Base-by-base conservation (phyloP, 2,113 vertebrate species). In the Hystrix cristata region DNA sequence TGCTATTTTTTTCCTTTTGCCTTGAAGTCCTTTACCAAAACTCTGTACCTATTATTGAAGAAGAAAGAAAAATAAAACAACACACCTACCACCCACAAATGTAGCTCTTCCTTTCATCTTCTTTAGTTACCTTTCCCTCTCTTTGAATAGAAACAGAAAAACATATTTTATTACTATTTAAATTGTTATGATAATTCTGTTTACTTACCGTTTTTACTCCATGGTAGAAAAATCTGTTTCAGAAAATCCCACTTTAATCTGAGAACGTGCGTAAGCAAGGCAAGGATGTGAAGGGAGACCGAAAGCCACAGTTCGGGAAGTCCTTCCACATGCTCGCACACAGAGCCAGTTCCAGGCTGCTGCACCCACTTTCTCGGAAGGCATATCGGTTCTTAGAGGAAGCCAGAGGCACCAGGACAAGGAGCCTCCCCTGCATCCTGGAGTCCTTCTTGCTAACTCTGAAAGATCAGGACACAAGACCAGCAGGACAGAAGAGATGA, bases 151-250 rank as follows among this genome's bases (percentile, higher is more conserved):
- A 98, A 98, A 98, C 97, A 98, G 97, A 83, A 95, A 98, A 98
- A 97, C 98, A 98, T 98, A 98, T 98, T 99, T 99, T 98, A 99
- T 99, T 98, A 98, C 98, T 98, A 98, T 98, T 99, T 98, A 98
- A 98, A 99, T 98, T 98, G 98, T 98, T 98, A 97, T 88, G 98
- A 98, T 98, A 98, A 97, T 97, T 98, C 98, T 98, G 98, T 98
- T 99, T 98, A 96, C 97, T 97, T 96, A 94, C 10, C 18, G 76
- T 82, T 96, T 95, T 98, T 98, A 98, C 97, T 97, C 98, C 95
- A 97, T 91, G 96, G 91, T 98, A 98, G 93, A 98, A 98, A 98
- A 98, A 97, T 97, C 98, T 98, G 97, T 96, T 98, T 98, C 84
- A 97, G 97, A 87, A 88, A 90, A 94, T 92, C 98, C 85, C 96